These are phyloP conservation scores for Patella caerulea DNA, from an alignment of 2,888 invertebrate species.

Conservation along the genomic window DNA sequence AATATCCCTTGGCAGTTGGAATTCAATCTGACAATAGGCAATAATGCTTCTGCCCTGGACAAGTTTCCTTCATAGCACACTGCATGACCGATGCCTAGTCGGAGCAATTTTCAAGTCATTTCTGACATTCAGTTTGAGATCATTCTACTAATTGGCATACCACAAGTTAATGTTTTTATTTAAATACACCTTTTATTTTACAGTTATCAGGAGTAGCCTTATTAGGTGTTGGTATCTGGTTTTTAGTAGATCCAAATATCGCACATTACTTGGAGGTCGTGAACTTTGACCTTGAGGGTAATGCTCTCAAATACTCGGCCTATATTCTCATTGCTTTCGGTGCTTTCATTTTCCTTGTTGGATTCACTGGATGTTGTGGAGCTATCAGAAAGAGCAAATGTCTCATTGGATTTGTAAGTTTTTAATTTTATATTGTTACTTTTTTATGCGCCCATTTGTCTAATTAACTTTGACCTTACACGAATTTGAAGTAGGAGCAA, in stretches of 20 bases:
- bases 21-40: too few relatives aligned
- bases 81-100: too few relatives aligned
- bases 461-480: too few relatives aligned
- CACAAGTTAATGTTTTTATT: background rate
- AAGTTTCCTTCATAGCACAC: too few relatives aligned
- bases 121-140: too few relatives aligned
- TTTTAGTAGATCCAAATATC: slow-evolving; percentile 75
- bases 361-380: slow-evolving; percentile 77
- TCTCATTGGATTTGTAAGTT: slow-evolving; percentile 72
- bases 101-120: too few relatives aligned
- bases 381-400: slow-evolving; percentile 75
- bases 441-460: too few relatives aligned
- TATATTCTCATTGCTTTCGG: slow-evolving; percentile 75
- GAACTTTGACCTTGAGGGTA: slow-evolving; percentile 71
- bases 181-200: slow-evolving; percentile 32
- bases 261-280: slow-evolving; percentile 74
- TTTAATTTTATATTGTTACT: too few relatives aligned
- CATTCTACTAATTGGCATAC: background rate
- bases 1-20: too few relatives aligned
- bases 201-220: slow-evolving; percentile 76
- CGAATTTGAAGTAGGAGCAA: too few relatives aligned
- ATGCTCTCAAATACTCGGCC: slow-evolving; percentile 69
- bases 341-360: slow-evolving; percentile 74
- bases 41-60: too few relatives aligned
- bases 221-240: slow-evolving; percentile 75